These are phyloP conservation scores for Meloidogyne exigua DNA, from an alignment of 1,140 invertebrate species.

Conservation along the genomic window DNA sequence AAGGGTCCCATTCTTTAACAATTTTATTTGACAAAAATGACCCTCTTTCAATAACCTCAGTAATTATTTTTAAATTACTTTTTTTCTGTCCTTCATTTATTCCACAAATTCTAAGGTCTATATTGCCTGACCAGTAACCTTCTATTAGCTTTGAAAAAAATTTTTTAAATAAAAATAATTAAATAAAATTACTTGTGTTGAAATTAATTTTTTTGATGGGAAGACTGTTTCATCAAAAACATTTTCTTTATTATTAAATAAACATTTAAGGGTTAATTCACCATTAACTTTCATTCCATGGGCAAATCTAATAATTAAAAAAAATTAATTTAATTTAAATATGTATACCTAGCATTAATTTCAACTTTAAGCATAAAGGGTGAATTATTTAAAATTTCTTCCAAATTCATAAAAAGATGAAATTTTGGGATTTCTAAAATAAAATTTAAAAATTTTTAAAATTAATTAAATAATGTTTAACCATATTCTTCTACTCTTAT, in stretches of 20 bases:
- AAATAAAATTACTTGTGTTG: conserved; percentile 12
- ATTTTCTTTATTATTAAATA: background rate
- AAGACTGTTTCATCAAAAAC: background rate
- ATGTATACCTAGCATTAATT: background rate
- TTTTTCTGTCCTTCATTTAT: background rate
- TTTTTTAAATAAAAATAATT: too few species aligned
- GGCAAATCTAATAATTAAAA: conserved; percentile 19
- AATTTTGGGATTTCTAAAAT: conserved; percentile 20
- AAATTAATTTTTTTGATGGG: conserved; percentile 1
- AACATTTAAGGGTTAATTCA: conserved; percentile 11
- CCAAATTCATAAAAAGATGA: conserved; percentile 18
- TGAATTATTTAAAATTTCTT: background rate
- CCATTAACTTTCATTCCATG: conserved; percentile 26
- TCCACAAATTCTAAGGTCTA: conserved; percentile 6
- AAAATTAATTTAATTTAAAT: background rate
- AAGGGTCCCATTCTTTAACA: conserved; percentile 11
- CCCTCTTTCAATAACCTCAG: conserved; percentile 12
- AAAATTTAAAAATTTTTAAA: background rate
- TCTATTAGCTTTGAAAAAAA: conserved; percentile 9
- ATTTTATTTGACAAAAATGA: conserved; percentile 6
- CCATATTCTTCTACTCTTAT: conserved; percentile 16
- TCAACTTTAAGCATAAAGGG: conserved; percentile 5
- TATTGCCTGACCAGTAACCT: conserved; percentile 4
- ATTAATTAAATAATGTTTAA: background rate
- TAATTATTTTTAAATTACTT: background rate